Conservation (phyloP, 2,797 vertebrate genomes). For the Xenops minutus region DNA sequence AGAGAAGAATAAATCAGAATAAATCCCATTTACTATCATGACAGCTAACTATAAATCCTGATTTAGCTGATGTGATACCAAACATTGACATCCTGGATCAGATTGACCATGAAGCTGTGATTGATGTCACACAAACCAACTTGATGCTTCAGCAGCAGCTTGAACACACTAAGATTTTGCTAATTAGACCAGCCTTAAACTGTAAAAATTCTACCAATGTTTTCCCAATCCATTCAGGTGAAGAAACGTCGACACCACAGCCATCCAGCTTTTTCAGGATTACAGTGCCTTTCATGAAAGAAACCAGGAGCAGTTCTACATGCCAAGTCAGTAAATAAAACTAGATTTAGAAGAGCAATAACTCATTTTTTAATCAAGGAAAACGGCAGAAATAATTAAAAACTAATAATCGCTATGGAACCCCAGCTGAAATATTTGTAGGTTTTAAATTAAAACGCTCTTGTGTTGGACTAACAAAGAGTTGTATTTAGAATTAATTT, state of each 20-base stretch:
- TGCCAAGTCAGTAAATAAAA: background rate
- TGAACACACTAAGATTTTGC: background rate
- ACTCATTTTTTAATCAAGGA: background rate
- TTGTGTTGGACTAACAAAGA: background rate
- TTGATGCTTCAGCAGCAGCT: background rate
- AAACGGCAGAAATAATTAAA: constrained; percentile 30
- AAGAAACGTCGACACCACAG: background rate
- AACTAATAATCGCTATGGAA: background rate
- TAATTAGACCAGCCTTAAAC: background rate
- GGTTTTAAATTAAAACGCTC: background rate
- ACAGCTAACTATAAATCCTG: background rate
- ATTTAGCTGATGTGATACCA: background rate
- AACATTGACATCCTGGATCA: background rate
- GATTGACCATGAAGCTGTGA: background rate
- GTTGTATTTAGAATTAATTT: background rate
- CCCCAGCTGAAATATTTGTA: background rate
- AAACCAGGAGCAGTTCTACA: background rate
- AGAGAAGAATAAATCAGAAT: background rate
- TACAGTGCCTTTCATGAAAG: background rate
- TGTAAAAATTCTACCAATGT: background rate
- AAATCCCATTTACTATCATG: background rate
- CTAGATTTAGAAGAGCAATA: background rate
- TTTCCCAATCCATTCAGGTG: background rate
- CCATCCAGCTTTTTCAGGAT: background rate
- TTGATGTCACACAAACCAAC: background rate